A percentile compares a stretch with the other conserved stretches of the same genome.
phyloP scores from a whole-genome alignment of 2,113 vertebrate species.

The Trogon melanurus region DNA sequence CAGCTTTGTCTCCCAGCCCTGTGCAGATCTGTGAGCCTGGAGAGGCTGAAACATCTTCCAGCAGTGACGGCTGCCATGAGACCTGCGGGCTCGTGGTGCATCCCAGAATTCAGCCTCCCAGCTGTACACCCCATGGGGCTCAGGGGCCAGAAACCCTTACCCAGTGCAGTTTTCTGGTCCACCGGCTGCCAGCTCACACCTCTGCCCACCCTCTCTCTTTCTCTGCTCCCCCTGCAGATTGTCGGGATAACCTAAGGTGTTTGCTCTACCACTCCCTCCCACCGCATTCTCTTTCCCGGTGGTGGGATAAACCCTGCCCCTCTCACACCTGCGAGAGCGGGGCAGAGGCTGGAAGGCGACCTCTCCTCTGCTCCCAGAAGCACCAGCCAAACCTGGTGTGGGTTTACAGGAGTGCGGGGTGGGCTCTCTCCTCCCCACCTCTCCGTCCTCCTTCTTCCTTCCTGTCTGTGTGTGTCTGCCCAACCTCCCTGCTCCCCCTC shows the following conservation, averaged over 20 bases:
- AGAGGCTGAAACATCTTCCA: background rate
- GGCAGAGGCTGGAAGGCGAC: background rate
- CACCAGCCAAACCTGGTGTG: background rate
- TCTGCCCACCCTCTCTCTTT: background rate
- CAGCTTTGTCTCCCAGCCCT: background rate
- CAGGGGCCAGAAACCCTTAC: background rate
- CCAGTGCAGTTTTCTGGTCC: background rate
- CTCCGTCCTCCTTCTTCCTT: slow-evolving; percentile 41
- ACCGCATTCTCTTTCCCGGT: background rate
- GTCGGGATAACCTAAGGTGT: background rate
- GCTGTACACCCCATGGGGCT: background rate
- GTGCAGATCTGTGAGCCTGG: background rate
- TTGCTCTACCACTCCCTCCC: background rate
- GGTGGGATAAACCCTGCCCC: background rate
- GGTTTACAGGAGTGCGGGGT: background rate
- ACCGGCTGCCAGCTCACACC: background rate
- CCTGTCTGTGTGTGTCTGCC: slow-evolving; percentile 43
- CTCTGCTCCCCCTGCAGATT: slow-evolving; percentile 10
- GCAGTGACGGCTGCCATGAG: accelerated
- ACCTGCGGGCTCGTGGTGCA: accelerated
- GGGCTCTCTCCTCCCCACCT: background rate
- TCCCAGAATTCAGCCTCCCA: background rate
- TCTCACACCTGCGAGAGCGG: accelerated
- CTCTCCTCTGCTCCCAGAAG: background rate
- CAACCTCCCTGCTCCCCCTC: background rate